Evolutionary conservation across 2,888 invertebrate species (phyloP).

Genomic region (Oxyscelio sp.): DNA sequence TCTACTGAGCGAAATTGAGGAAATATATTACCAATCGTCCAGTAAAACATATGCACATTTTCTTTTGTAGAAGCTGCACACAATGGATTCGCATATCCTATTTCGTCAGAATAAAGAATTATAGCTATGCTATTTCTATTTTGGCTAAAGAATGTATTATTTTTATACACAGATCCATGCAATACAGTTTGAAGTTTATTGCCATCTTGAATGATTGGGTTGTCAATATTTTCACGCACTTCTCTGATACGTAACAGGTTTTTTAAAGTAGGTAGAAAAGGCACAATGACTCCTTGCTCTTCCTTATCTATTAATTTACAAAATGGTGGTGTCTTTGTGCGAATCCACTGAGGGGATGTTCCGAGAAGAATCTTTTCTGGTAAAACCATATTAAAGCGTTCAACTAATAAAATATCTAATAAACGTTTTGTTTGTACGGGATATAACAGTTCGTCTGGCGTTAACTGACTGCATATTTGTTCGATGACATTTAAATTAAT

Average conservation of each 20-base stretch:
- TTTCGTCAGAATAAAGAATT: constrained; percentile 72
- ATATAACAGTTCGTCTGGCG: not conserved
- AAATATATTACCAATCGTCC: not conserved
- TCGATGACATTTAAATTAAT: not conserved
- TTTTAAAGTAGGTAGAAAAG: constrained; percentile 60
- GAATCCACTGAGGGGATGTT: constrained; percentile 21
- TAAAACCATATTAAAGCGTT: constrained; percentile 14
- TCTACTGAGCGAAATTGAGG: not conserved
- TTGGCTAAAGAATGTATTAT: constrained; percentile 47
- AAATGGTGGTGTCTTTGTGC: constrained; percentile 2
- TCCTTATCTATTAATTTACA: constrained; percentile 13
- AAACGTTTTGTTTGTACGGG: constrained; percentile 13
- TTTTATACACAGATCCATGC: constrained; percentile 71
- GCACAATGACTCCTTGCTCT: constrained; percentile 56
- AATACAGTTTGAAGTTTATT: constrained; percentile 40
- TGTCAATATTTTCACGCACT: constrained; percentile 50
- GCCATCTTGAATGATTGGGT: constrained; percentile 28
- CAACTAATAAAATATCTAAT: constrained; percentile 13
- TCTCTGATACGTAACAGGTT: constrained; percentile 60
- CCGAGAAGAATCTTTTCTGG: constrained; percentile 16
- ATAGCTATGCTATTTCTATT: constrained; percentile 69
- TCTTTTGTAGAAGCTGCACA: constrained; percentile 3
- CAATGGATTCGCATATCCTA: constrained; percentile 27
- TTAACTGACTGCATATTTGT: constrained; percentile 1
- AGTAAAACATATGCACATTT: not conserved